Evolutionary conservation across 2,888 invertebrate species (phyloP).

Genomic region (Euzetes globulus): DNA sequence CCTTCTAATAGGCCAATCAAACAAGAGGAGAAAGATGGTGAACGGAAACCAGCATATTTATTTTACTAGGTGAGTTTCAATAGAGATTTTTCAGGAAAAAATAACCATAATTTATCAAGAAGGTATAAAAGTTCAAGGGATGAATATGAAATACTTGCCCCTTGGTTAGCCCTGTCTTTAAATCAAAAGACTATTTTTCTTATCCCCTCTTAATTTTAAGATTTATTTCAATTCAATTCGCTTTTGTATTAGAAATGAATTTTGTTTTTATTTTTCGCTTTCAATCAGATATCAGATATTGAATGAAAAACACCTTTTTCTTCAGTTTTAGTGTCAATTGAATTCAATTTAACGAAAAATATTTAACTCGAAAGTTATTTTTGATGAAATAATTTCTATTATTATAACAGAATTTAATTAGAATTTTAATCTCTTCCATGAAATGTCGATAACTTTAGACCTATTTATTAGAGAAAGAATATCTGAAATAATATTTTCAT

Average conservation of each 20-base stretch:
- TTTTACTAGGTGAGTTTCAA: too few relatives aligned
- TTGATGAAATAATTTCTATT: too few relatives aligned
- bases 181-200: background rate
- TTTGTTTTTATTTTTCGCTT: background rate
- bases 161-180: too few relatives aligned
- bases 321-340: background rate
- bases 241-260: background rate
- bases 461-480: background rate
- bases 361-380: too few relatives aligned
- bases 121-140: too few relatives aligned
- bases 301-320: background rate
- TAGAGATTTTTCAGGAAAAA: too few relatives aligned
- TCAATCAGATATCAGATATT: background rate
- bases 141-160: too few relatives aligned
- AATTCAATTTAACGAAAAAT: background rate
- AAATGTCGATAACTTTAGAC: background rate
- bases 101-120: too few relatives aligned
- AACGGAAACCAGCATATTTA: too few relatives aligned
- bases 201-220: background rate
- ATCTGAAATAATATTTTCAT: background rate
- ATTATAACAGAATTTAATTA: background rate
- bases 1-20: too few relatives aligned
- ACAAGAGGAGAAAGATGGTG: too few relatives aligned
- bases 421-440: background rate
- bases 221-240: background rate